Conservation (phyloP, 2,113 vertebrate genomes). For the Rhabdomys dilectus region DNA sequence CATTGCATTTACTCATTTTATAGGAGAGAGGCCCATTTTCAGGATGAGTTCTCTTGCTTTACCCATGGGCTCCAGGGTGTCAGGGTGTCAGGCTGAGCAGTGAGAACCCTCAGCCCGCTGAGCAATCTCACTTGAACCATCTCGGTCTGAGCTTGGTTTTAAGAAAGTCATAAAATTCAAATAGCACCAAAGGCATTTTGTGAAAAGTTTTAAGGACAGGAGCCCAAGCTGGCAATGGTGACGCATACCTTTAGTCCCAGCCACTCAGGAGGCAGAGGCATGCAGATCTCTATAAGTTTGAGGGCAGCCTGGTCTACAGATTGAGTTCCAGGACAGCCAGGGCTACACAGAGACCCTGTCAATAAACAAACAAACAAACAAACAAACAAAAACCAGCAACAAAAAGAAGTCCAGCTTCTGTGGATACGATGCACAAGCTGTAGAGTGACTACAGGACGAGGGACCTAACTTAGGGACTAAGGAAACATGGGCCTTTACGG, state of each 20-base stretch:
- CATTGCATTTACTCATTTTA: not conserved
- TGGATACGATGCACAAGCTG: not conserved
- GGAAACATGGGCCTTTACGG: not conserved
- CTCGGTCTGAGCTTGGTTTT: not conserved
- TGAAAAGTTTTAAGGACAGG: not conserved
- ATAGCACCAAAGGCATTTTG: constrained; percentile 5
- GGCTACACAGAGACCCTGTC: not conserved
- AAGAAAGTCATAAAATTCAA: not conserved
- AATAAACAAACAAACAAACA: not conserved
- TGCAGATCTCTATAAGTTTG: not conserved
- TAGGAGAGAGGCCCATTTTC: not conserved
- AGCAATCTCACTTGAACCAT: not conserved
- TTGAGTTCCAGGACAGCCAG: not conserved
- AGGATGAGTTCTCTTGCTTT: not conserved
- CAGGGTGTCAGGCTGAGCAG: not conserved
- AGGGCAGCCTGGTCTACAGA: not conserved
- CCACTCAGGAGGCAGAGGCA: not conserved
- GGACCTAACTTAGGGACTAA: not conserved
- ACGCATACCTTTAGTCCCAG: not conserved
- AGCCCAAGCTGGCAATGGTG: not conserved
- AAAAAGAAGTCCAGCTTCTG: not conserved
- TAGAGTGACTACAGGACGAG: not conserved
- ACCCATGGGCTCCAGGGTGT: too few species aligned
- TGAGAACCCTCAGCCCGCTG: not conserved
- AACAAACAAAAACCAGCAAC: not conserved